Conservation (phyloP, 2,113 vertebrate genomes). For the Pandion haliaetus region DNA sequence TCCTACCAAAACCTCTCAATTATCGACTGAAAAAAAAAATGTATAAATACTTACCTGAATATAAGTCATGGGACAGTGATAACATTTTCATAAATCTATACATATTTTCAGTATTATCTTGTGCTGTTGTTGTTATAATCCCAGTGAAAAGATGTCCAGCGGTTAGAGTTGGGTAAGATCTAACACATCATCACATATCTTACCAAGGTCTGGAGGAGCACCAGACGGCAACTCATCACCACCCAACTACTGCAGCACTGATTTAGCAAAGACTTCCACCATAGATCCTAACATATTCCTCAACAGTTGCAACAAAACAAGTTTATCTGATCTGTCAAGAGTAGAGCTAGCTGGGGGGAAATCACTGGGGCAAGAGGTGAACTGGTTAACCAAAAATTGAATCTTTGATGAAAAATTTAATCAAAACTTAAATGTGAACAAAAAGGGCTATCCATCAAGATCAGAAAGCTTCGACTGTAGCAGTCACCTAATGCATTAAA, state of each 20-base stretch:
- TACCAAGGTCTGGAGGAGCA: not conserved
- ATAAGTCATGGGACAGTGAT: not conserved
- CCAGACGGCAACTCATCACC: not conserved
- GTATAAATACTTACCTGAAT: not conserved
- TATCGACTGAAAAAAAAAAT: not conserved
- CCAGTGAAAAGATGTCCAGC: not conserved
- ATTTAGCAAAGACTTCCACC: not conserved
- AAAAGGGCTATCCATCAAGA: constrained; percentile 9
- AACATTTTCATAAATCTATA: not conserved
- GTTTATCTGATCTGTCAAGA: not conserved
- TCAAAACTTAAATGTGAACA: constrained; percentile 22
- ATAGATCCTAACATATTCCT: not conserved
- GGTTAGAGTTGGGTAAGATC: not conserved
- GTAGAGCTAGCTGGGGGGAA: not conserved
- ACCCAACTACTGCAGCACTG: not conserved
- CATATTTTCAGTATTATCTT: not conserved
- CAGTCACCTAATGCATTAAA: not conserved
- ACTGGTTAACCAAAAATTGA: constrained; percentile 9
- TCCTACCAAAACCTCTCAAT: not conserved
- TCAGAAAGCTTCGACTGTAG: not conserved
- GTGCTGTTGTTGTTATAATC: not conserved
- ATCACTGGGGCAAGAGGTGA: not conserved
- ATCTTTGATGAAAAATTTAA: constrained; percentile 39
- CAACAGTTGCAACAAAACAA: not conserved
- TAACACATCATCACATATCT: not conserved